Evolutionary conservation across 2,113 vertebrate species (phyloP).

Genomic region (Porphyrio hochstetteri): DNA sequence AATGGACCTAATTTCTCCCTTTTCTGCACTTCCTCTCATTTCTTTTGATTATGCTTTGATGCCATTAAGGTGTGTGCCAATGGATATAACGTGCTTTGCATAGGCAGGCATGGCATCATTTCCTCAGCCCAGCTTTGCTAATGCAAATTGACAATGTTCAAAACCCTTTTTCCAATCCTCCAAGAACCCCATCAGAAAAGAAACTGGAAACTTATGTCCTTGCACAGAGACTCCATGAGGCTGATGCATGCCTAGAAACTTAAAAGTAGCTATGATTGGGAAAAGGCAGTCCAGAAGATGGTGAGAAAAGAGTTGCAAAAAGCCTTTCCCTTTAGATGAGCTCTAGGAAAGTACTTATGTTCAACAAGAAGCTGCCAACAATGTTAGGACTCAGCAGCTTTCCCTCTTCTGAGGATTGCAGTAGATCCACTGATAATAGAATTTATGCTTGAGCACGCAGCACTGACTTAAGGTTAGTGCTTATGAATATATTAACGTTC

Average conservation of each 20-base stretch:
- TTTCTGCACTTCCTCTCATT: background rate
- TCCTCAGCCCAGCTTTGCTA: background rate
- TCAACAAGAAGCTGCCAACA: background rate
- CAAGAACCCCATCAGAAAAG: background rate
- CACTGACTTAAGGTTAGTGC: constrained; percentile 49
- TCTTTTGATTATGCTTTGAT: background rate
- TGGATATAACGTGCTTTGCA: background rate
- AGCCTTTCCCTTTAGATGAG: background rate
- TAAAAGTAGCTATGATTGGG: background rate
- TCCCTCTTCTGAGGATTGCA: constrained; percentile 31
- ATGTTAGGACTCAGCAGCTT: constrained; percentile 5
- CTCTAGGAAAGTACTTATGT: background rate
- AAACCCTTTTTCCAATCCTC: background rate
- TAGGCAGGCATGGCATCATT: background rate
- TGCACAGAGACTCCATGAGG: background rate
- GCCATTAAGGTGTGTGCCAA: background rate
- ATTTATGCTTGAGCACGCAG: constrained; percentile 62
- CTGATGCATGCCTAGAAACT: background rate
- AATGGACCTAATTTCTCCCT: background rate
- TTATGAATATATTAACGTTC: constrained; percentile 45
- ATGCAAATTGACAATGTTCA: background rate
- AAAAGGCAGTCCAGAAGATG: background rate
- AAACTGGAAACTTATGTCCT: background rate
- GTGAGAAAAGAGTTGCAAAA: background rate
- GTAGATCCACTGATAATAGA: constrained; percentile 58